These are phyloP conservation scores for Sterna hirundo DNA, from an alignment of 2,113 vertebrate genomes.

Conservation along the genomic window DNA sequence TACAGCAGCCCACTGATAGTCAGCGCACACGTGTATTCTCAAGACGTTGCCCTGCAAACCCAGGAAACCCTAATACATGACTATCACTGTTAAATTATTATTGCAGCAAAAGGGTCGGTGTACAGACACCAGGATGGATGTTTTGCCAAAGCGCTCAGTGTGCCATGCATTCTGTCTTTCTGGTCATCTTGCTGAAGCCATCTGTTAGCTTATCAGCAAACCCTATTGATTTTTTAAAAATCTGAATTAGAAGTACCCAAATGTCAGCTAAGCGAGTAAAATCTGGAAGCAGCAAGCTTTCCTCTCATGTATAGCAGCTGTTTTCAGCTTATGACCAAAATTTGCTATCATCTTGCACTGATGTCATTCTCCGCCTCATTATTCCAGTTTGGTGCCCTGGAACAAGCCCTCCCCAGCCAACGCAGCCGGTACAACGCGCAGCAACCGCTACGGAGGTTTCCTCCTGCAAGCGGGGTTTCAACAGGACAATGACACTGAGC, in stretches of 20 bases:
- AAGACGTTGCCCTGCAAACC: not conserved
- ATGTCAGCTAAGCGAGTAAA: constrained; percentile 60
- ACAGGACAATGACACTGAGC: not conserved
- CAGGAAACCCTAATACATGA: not conserved
- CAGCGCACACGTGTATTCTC: accelerated
- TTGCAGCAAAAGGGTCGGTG: not conserved
- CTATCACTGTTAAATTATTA: accelerated
- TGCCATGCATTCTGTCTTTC: not conserved
- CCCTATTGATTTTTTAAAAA: constrained; percentile 59
- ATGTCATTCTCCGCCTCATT: constrained; percentile 32
- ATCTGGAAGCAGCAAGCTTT: constrained; percentile 55
- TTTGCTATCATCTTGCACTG: constrained; percentile 19
- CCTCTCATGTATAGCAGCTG: constrained; percentile 51
- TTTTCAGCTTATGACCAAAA: constrained; percentile 44
- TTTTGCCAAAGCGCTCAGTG: not conserved
- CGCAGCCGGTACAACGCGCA: accelerated
- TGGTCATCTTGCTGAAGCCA: constrained; percentile 61
- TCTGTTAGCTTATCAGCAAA: constrained; percentile 69
- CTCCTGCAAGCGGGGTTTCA: not conserved
- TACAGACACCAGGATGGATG: not conserved
- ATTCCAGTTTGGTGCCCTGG: constrained; percentile 27
- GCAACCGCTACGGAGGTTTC: not conserved
- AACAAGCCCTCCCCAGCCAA: not conserved
- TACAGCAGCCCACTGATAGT: not conserved
- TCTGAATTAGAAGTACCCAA: constrained; percentile 70